A percentile compares a stretch with the other conserved stretches of the same genome.
Evolutionary conservation across 2,113 vertebrate species (phyloP).

Genomic region (Charina bottae): DNA sequence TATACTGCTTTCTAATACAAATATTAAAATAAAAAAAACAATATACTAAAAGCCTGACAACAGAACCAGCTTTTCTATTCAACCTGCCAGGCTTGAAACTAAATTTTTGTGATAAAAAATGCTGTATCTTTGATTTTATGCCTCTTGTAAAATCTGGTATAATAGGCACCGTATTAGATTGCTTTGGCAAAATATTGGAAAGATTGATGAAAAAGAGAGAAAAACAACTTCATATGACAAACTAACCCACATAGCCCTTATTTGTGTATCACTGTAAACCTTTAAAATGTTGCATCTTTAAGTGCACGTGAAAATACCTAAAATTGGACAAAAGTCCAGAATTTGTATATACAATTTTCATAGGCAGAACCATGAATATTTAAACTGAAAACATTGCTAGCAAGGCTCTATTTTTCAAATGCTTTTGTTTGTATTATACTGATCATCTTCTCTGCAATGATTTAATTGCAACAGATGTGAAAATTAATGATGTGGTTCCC

Average conservation of each 20-base stretch:
- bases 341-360: background rate
- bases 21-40: background rate
- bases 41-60: background rate
- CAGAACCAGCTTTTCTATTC: background rate
- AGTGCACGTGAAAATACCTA: background rate
- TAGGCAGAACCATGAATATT: background rate
- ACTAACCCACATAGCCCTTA: background rate
- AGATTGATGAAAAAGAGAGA: background rate
- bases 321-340: background rate
- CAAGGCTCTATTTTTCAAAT: background rate
- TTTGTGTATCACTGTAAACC: background rate
- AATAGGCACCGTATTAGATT: background rate
- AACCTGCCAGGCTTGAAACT: background rate
- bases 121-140: background rate
- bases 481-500: slow-evolving; percentile 89
- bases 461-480: slow-evolving; percentile 75
- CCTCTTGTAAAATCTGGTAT: background rate
- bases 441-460: background rate
- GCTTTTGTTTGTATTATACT: background rate
- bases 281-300: background rate
- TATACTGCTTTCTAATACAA: background rate
- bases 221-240: too few relatives aligned
- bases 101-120: background rate
- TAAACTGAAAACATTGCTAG: background rate
- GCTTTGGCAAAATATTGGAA: background rate